Conservation (phyloP, 2,888 invertebrate genomes). For the Notocelia uddmanniana region DNA sequence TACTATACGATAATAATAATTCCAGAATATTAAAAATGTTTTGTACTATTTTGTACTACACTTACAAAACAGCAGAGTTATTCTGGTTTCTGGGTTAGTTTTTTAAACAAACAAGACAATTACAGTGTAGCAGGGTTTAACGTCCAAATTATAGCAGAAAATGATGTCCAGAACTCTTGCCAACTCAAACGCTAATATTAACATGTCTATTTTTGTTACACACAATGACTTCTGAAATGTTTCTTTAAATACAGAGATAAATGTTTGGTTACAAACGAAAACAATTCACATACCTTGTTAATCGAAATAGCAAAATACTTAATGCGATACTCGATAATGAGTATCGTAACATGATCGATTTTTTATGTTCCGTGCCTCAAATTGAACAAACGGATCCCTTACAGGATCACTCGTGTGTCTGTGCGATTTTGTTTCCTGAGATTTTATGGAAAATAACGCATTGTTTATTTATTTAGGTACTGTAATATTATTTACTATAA, state of each 20-base stretch:
- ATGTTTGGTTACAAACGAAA: not conserved
- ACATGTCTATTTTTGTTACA: slow-evolving; percentile 33
- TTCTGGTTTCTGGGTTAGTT: not conserved
- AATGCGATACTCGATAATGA: not conserved
- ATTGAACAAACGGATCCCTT: too few relatives aligned
- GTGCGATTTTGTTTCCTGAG: too few relatives aligned
- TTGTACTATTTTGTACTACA: too few relatives aligned
- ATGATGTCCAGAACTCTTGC: slow-evolving; percentile 43
- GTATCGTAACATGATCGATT: too few relatives aligned
- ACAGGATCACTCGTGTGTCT: too few relatives aligned
- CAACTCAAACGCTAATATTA: slow-evolving; percentile 42
- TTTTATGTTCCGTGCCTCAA: too few relatives aligned
- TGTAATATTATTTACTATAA: too few relatives aligned
- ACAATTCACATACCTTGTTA: not conserved
- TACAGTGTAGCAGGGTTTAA: slow-evolving; percentile 4
- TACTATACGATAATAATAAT: too few relatives aligned
- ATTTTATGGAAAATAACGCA: too few relatives aligned
- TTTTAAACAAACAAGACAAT: slow-evolving; percentile 29
- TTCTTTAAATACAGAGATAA: slow-evolving; percentile 19
- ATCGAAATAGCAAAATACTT: not conserved
- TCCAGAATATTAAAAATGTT: too few relatives aligned
- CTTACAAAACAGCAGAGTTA: not conserved
- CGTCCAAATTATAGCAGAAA: slow-evolving; percentile 30
- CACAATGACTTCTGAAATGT: slow-evolving; percentile 34
- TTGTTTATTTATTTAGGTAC: too few relatives aligned